Base-by-base conservation (phyloP, 2,797 vertebrate genomes). In the Alectoris magna region DNA sequence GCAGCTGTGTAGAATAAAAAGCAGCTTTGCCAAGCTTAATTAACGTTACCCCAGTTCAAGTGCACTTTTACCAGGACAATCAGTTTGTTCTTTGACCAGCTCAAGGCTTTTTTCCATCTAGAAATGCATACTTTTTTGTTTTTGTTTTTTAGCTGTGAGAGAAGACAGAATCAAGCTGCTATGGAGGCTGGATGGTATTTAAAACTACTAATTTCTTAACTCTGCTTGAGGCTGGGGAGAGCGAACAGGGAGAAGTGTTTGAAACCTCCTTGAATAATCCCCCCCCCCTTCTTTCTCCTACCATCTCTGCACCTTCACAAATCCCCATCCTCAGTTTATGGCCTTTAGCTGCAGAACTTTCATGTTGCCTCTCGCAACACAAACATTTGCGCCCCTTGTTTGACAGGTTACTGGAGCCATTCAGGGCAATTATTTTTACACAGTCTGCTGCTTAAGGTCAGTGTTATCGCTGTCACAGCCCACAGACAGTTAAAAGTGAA, bases 11-110 rank as follows among this genome's bases (percentile, higher is more conserved):
- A 83, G 48, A 84, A 93, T 90, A 85, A 86, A 71, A 55, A 55
- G 53, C 26, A 64, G 53, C 71, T 96, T 79, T 90, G 86, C 46
- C 36, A 85, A 89, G 56, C 22, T 62, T 89, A 58, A 73, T 67
- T 84, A 48, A 80, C 8, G 14, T 46, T 73, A 84, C 59, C 69
- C 27, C 76, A 73, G 39, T 60, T 70, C 84, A 84, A 91, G 17
- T 0, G 3, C 58, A 67, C 73, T 91, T 84, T 49, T 62, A 53
- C 36, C 59, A 92, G 69, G 44, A 68, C 39, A 91, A 76, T 44
- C 15, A 41, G 53, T 29, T 83, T 80, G 55, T 91, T 77, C 66
- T 83, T 53, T 72, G 66, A 69, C 59, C 51, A 91, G 31, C 31
- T 88, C 38, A 63, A 62, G 39, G n/a, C 41, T 21, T 44, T 89